Evolutionary conservation across 2,113 vertebrate species (phyloP).

Genomic region (Dasyornis broadbenti): DNA sequence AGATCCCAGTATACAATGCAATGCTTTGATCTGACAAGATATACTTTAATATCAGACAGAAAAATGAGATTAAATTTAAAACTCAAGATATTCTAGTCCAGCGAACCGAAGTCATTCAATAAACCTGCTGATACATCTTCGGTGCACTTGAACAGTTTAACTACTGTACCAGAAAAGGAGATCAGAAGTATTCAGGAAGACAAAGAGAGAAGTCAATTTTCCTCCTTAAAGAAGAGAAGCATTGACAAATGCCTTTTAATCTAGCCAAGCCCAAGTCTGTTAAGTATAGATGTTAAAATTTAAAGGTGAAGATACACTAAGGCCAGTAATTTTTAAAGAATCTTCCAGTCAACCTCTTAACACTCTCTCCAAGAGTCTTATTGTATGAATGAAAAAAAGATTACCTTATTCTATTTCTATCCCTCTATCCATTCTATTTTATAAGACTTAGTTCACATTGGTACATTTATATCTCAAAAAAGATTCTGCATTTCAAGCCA

Average conservation of each 20-base stretch:
- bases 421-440: background rate
- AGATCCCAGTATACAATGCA: background rate
- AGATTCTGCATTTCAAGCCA: background rate
- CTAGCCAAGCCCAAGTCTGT: background rate
- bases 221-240: background rate
- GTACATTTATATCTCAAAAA: background rate
- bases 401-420: background rate
- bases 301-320: background rate
- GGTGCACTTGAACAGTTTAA: background rate
- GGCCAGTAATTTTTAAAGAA: background rate
- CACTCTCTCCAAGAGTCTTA: background rate
- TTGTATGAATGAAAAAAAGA: background rate
- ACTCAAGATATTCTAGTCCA: background rate
- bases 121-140: background rate
- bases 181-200: background rate
- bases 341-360: background rate
- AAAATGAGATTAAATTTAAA: background rate
- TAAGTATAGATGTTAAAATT: background rate
- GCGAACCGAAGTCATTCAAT: background rate
- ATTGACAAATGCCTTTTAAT: background rate
- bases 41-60: background rate
- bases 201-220: background rate
- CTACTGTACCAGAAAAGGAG: background rate
- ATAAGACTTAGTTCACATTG: background rate
- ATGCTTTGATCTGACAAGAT: background rate